A percentile compares a stretch with the other conserved stretches of the same genome.
These are phyloP conservation scores for Plutomurus gul DNA, from an alignment of 1,140 invertebrate species.

Conservation along the genomic window DNA sequence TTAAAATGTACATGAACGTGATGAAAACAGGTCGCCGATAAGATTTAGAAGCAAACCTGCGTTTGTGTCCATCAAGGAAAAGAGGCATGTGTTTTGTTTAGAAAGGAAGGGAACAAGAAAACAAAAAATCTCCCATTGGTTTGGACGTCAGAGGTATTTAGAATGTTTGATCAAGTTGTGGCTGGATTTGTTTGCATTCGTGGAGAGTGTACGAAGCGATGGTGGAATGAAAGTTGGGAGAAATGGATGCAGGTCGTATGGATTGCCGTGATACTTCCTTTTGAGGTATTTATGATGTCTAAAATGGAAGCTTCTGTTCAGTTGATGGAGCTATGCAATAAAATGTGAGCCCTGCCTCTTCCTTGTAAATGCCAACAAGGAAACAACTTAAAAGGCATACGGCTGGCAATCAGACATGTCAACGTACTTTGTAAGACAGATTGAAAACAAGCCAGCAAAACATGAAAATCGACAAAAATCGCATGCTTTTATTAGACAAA, in stretches of 20 bases:
- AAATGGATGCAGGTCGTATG: not conserved
- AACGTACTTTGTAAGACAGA: no score
- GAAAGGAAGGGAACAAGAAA: not conserved
- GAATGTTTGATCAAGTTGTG: not conserved
- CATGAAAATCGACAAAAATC: no score
- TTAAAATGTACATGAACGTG: no score
- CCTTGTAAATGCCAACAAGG: not conserved
- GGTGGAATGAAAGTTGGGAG: not conserved
- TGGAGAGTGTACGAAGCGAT: not conserved
- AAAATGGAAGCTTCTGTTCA: conserved; percentile 15
- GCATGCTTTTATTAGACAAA: no score
- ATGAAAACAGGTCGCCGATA: no score
- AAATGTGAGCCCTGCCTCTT: not conserved
- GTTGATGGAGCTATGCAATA: not conserved
- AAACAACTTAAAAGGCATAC: no score
- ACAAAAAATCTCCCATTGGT: not conserved
- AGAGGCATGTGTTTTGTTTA: not conserved
- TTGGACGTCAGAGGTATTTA: not conserved
- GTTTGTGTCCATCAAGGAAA: no score
- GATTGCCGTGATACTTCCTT: conserved; percentile 1
- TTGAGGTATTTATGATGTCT: conserved; percentile 12
- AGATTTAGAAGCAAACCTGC: no score
- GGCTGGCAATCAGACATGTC: no score
- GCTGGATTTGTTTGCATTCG: not conserved
- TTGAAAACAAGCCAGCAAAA: no score